Evolutionary conservation across 1,140 invertebrate species (phyloP), one percentile per base, ranked within the genome.

Genomic region (Tetragnatha versicolor): DNA sequence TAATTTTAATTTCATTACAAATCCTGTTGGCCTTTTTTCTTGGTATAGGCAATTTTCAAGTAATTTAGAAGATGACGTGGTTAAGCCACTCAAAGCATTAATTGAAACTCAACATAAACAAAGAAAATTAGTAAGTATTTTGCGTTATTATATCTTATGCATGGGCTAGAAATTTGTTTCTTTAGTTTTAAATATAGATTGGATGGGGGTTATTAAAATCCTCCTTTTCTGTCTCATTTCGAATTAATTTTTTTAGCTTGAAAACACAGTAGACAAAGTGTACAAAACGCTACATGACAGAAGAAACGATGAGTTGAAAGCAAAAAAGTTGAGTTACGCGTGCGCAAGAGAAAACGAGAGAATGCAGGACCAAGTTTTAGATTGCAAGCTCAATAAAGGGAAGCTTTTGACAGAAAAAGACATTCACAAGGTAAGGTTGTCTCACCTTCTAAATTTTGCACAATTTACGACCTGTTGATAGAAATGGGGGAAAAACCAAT

Each of bases 291-390:
- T 97, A 31, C 88, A 90, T 49, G 95, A 98, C 81, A 95, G 93
- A 91, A 89, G 95, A 53, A 88, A 90, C 22, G 91, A 92, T 25
- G 94, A 97, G 84, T 89, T 90, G 0, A 96, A 96, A 80, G 90
- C 91, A 22, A 96, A 96, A 84, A 93, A 94, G 83, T 90, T 93
- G 70, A 94, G 93, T 79, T 94, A 95, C 82, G 84, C 90, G 0
- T 91, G 91, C 79, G 92, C 93, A 0, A 88, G 93, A 20, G 94
- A 96, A 81, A 95, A 95, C 83, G 94, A 96, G 85, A 93, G 94
- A 83, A 85, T 95, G 37, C 93, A 96, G 85, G 94, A 95, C 83
- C 90, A 81, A 75, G 63, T 82, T 42, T 53, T 85, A 20, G 88
- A 89, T 75, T 84, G 85, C 7, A 83, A 84, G 66, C 79, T 85